Evolutionary conservation across 2,888 invertebrate genomes (phyloP), one percentile per base, ranked within the genome.

Genomic region (Amphimallon solstitiale): DNA sequence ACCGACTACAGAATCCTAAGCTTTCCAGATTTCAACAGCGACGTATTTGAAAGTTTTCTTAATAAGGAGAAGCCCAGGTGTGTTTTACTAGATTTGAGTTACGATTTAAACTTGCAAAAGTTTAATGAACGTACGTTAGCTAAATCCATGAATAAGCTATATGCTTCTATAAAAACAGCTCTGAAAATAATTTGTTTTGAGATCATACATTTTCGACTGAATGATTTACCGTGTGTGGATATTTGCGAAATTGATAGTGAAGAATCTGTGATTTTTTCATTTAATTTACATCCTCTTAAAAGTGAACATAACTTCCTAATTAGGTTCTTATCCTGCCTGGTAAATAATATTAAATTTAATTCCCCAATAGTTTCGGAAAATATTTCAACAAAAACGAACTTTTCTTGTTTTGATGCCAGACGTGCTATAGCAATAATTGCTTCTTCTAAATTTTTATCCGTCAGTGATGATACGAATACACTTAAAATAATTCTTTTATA

Each of bases 151-250:
- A 7, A 29, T 19, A 23, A 46, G 9, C 10, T 37, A 7, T 2
- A 21, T 14, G 19, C 15, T 2, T 19, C 35, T 37, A 10, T 23
- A 3, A 4, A 37, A 2, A 14, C 5, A 23, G 52, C 37, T 9
- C 19, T 60, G 15, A 10, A 19, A 45, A 45, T 67, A 49, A 59
- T 49, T 49, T 34, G 40, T 29, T 34, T 40, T 0, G 38, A 63
- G 49, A 40, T 67, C 21, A n/a, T 63, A 34, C 15, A 38, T 17
- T 67, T 62, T 29, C 48, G 54, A 19, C n/a, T 38, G 6, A 43
- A 63, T 17, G 51, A 63, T 51, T 59, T 67, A 21, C 63, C 67
- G 2, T 62, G 62, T 14, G 37, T 67, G 19, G 67, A 67, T 51
- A 35, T 63, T 9, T 9, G 23, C 10, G 43, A 35, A 43, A 49